Evolutionary conservation across 1,140 invertebrate species (phyloP).

Genomic region (Bombus turneri): DNA sequence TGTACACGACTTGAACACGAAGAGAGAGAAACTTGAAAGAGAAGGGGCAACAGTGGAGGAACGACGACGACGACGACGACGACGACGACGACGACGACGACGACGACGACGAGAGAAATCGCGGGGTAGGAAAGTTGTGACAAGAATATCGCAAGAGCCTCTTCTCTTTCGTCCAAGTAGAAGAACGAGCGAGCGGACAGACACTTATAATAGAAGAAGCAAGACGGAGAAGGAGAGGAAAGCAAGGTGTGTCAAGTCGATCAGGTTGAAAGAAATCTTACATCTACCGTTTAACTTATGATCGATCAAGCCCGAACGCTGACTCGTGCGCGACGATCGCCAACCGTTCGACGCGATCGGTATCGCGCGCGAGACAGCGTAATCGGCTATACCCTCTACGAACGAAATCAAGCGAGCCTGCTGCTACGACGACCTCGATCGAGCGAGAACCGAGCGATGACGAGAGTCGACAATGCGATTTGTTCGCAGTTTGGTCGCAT

Average conservation of each 20-base stretch:
- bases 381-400: background rate
- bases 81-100: too few species aligned
- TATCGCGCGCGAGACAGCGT: background rate
- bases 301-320: constrained; percentile 30
- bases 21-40: background rate
- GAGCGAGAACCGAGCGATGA: background rate
- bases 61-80: too few species aligned
- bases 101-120: too few species aligned
- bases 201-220: background rate
- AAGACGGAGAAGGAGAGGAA: background rate
- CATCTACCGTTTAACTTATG: constrained; percentile 28
- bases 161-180: background rate
- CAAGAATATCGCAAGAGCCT: background rate
- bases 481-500: too few species aligned
- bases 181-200: background rate
- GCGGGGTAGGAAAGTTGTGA: accelerated
- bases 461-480: background rate
- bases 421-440: background rate
- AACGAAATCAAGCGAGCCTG: constrained; percentile 12
- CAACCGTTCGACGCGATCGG: background rate
- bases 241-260: too few species aligned
- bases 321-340: background rate
- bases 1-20: background rate
- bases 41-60: background rate
- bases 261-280: background rate